Base-by-base conservation (phyloP, 2,113 vertebrate species). In the Dipodomys merriami region DNA sequence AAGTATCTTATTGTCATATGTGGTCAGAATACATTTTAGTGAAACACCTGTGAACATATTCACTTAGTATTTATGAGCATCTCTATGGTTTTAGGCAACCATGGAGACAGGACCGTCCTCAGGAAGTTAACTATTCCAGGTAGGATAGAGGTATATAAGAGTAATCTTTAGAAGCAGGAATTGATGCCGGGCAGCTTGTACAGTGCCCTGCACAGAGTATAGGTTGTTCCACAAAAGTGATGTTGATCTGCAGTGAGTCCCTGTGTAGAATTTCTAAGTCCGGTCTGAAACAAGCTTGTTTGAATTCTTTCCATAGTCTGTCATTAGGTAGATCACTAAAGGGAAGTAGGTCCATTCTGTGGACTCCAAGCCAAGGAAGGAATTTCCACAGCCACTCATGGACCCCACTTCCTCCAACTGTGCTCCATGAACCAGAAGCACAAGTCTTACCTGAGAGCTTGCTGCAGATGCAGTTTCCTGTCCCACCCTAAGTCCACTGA, bases 191-290 rank as follows among this genome's bases (percentile, higher is more conserved):
- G 67, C 46, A 68, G 27, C 49, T 93, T 72, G 33, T 57, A 88
- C 74, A 84, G 11, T 46, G 22, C 39, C 68, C 71, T 73, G 6
- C 35, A 62, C 10, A 44, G 19, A 67, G 23, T 60, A 62, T 12
- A 90, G 53, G 27, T 33, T 76, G 67, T 49, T 83, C 20, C 19
- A 23, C 84, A 93, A 77, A 79, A 44, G 64, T 30, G 13, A 9
- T 83, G 57, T 64, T 91, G 53, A 78, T 81, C 57, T 80, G 83
- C 81, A 95, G 74, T 89, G 68, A 96, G 46, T 74, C 33, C n/a
- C 84, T 22, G 22, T 69, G 33, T 4, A 93, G 81, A 88, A 87
- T 87, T 95, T 94, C 69, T 88, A 83, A 94, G 79, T 80, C 83
- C 90, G 35, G 29, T 79, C 71, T 88, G 57, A 57, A 95, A 53